Conservation (phyloP, 2,888 invertebrate species). For the Pyrgus malvae region DNA sequence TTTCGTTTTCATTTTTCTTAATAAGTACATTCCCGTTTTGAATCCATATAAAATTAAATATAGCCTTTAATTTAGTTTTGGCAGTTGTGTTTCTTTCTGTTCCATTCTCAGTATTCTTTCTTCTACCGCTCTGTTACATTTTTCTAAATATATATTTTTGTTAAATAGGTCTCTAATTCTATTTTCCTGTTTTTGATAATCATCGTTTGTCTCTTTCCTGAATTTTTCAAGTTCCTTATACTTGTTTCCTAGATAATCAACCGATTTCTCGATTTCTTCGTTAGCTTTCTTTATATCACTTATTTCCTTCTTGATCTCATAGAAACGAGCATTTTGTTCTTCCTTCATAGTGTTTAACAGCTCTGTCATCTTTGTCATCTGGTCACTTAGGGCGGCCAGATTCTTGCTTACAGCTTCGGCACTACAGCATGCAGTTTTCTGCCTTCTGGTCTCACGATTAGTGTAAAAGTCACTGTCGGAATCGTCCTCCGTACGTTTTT, state of each 20-base stretch:
- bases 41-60: slow-evolving; percentile 26
- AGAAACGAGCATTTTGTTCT: slow-evolving; percentile 6
- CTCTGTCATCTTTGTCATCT: neutral
- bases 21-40: slow-evolving; percentile 18
- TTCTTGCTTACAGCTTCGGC: neutral
- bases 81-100: slow-evolving; percentile 11
- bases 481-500: neutral
- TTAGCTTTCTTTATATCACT: neutral
- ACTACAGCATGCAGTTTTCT: neutral
- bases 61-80: slow-evolving; percentile 21
- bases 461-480: neutral
- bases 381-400: neutral
- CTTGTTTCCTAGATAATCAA: neutral
- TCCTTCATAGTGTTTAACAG: neutral
- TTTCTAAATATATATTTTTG: slow-evolving; percentile 7
- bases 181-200: neutral
- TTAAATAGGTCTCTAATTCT: neutral
- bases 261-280: neutral
- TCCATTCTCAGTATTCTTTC: slow-evolving; percentile 14
- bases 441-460: neutral
- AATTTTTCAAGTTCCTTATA: slow-evolving; percentile 2
- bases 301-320: neutral
- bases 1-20: neutral
- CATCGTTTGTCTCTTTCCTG: neutral
- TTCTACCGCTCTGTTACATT: slow-evolving; percentile 6